Base-by-base conservation (phyloP, 2,113 vertebrate genomes). In the Neotoma lepida region DNA sequence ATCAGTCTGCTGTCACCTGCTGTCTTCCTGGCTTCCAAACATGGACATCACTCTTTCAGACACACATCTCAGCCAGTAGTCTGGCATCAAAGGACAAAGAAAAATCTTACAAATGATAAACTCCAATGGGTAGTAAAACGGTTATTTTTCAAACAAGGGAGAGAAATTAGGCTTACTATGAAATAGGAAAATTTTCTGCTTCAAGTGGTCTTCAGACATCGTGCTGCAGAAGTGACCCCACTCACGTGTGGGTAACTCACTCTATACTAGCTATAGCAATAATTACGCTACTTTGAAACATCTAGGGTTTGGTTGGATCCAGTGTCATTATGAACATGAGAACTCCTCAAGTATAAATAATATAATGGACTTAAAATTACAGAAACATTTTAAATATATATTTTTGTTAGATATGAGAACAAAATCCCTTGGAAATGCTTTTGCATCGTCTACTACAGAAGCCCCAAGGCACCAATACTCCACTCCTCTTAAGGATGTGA, bases 91-190 rank as follows among this genome's bases (percentile, higher is more conserved):
- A 56, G 73, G 39, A 73, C 84, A 88, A 85, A 61, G 44, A 76
- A 73, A 91, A 86, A 44, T 78, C 76, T 90, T 66, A 63, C 35
- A 81, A 90, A 90, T 39, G 18, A 58, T 74, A 56, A 84, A 88
- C 39, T 56, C 51, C 44, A 70, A 10, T 17, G 85, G 49, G 56
- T 12, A 28, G 54, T 44, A 22, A 28, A 95, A 92, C 6, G 68
- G 22, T 70, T 39, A 22, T 35, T 88, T 93, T 84, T 84, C 61
- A 84, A 91, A 77, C 54, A 91, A 78, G 2, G 61, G 30, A 94
- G 1, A 64, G 5, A 89, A 70, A 73, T n/a, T n/a, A 22, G 0
- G 10, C 3, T 54, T 78, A 93, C 4, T 39, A 70, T 46, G 22
- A 91, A 61, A 54, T n/a, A 58, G 24, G 13, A 92, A 95, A 92